Conservation (phyloP, 2,113 vertebrate species). For the Donacobius atricapilla region DNA sequence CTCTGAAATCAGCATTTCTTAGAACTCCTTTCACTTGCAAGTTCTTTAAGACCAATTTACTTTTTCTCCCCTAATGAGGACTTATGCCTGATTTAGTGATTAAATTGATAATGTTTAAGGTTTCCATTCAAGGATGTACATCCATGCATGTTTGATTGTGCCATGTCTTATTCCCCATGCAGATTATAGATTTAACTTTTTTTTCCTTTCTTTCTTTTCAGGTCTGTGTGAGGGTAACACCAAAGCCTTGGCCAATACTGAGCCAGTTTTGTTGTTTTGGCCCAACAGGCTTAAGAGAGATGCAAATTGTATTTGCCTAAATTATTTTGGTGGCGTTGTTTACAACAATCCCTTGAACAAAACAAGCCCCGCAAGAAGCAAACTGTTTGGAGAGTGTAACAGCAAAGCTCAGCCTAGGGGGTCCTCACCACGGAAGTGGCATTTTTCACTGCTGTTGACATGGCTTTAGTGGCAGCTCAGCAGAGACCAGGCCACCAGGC, state of each 20-base stretch:
- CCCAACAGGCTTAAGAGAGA: background rate
- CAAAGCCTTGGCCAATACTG: background rate
- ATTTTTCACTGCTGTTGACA: background rate
- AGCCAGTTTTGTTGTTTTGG: background rate
- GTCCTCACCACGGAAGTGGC: background rate
- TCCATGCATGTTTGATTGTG: background rate
- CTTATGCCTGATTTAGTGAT: conserved; percentile 13
- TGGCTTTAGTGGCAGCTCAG: background rate
- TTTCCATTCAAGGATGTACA: background rate
- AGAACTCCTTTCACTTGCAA: background rate
- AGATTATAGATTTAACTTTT: background rate
- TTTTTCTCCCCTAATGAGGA: background rate
- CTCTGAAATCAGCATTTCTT: conserved; percentile 21
- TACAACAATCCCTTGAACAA: background rate
- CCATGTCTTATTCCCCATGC: background rate
- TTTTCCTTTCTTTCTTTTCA: background rate
- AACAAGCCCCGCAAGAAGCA: background rate
- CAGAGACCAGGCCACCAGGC: background rate
- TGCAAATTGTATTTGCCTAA: background rate
- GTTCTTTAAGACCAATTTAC: background rate
- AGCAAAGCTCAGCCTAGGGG: background rate
- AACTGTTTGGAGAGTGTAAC: background rate
- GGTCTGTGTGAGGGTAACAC: background rate
- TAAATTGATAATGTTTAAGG: background rate
- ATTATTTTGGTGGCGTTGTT: background rate